Conservation (phyloP, 2,113 vertebrate genomes). For the Jaculus jaculus region DNA sequence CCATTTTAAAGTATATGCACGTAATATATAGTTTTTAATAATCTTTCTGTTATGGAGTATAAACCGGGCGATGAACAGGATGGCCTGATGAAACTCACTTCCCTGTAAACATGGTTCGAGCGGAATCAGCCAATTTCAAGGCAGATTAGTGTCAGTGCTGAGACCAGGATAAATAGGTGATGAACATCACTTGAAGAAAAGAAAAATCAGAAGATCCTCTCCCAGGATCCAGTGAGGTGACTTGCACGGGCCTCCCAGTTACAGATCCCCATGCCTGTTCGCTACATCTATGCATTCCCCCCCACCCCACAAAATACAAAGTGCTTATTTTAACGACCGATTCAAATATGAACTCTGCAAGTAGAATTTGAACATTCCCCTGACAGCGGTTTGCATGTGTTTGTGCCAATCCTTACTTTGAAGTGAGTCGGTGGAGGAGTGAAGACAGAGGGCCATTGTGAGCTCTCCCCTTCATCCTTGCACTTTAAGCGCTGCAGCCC, state of each 20-base stretch:
- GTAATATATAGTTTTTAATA: slow-evolving; percentile 84
- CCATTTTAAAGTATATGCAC: slow-evolving; percentile 79
- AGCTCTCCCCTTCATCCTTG: neutral
- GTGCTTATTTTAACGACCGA: slow-evolving; percentile 6
- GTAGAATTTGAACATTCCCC: slow-evolving; percentile 35
- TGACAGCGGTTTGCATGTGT: neutral
- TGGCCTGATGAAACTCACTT: slow-evolving; percentile 80
- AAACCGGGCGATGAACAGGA: slow-evolving; percentile 81
- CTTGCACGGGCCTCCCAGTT: neutral
- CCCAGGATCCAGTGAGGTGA: neutral
- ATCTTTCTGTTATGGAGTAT: slow-evolving; percentile 81
- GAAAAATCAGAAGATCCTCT: slow-evolving; percentile 71
- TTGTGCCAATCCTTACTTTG: slow-evolving; percentile 32
- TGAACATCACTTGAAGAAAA: slow-evolving; percentile 75
- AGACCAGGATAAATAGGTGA: slow-evolving; percentile 78
- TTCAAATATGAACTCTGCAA: slow-evolving; percentile 14
- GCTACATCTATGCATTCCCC: neutral
- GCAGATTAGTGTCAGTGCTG: slow-evolving; percentile 82
- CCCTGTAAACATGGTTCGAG: slow-evolving; percentile 80
- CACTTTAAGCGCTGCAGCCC: neutral
- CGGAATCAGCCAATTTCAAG: slow-evolving; percentile 87
- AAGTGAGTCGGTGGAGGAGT: neutral
- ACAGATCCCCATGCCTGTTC: neutral
- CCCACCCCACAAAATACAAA: neutral
- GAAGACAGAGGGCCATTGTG: neutral